Evolutionary conservation across 2,888 invertebrate species (phyloP), one percentile per base, ranked within the genome.

Genomic region (Lithophane socia): DNA sequence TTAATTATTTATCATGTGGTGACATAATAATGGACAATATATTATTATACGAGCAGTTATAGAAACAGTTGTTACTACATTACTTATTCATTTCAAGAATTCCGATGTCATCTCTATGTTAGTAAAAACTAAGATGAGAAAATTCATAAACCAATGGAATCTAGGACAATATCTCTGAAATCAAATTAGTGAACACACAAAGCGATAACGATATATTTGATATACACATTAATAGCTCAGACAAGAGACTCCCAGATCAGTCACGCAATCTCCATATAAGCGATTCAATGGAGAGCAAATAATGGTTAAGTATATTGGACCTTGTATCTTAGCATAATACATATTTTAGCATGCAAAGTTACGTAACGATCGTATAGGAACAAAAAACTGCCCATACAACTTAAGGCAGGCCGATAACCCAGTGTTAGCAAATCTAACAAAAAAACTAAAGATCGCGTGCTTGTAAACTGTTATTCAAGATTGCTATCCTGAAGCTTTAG

Each of bases 391-490:
- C 61, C 80, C 83, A 77, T 61, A 80, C 81, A 76, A 78, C 77
- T 76, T 70, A 49, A 66, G 76, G 72, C 83, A 83, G 82, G 87
- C 78, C 90, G 87, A 89, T 90, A 90, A 89, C 90, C 90, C 71
- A 84, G 72, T 87, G 86, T 88, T 78, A 83, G 86, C 85, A 86
- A 73, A 77, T 82, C 54, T 60, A 73, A 84, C 81, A 87, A 88
- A 90, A 89, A 86, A 87, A 85, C 47, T n/a, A 52, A 74, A 74
- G 58, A 69, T 77, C 60, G 82, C 83, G 70, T 84, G 78, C 75
- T 74, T 69, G 24, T 49, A 71, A 70, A 84, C 82, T 73, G 82
- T 73, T 84, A 64, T 71, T 66, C 44, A 71, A 69, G 69, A 70
- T 72, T 64, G 69, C 42, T 82, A 66, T 67, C 58, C 63, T 70